Conservation (phyloP, 1,140 invertebrate genomes). For the Solenopsis invicta region DNA sequence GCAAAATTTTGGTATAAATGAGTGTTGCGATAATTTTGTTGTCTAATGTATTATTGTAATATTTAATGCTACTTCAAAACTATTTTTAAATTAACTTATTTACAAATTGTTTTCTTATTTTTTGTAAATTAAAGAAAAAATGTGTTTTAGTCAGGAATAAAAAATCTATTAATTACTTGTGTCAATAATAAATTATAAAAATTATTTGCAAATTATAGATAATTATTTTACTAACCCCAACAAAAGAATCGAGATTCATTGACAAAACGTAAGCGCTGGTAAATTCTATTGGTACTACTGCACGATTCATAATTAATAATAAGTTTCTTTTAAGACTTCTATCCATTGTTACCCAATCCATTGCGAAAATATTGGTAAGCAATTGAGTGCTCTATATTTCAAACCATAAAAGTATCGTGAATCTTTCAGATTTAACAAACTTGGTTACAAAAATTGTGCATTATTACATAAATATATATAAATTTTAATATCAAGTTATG, state of each 20-base stretch:
- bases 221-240: constrained; percentile 49
- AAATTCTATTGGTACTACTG: constrained; percentile 59
- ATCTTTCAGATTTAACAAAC: neutral
- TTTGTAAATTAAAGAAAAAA: neutral
- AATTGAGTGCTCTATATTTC: constrained; percentile 47
- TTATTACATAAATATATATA: neutral
- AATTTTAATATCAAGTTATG: neutral
- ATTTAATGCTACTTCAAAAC: neutral
- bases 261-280: constrained; percentile 48
- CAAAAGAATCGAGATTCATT: constrained; percentile 65
- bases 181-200: neutral
- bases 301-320: constrained; percentile 64
- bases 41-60: neutral
- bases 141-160: neutral
- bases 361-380: constrained; percentile 29
- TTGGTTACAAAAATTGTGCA: neutral
- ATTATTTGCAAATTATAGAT: neutral
- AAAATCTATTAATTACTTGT: neutral
- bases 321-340: neutral
- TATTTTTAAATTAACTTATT: neutral
- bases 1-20: no score
- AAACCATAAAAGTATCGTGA: neutral
- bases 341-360: constrained; percentile 52
- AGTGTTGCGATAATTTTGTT: no score
- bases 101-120: constrained; percentile 8